Evolutionary conservation across 2,888 invertebrate species (phyloP).

Genomic region (Nesidiocoris tenuis): DNA sequence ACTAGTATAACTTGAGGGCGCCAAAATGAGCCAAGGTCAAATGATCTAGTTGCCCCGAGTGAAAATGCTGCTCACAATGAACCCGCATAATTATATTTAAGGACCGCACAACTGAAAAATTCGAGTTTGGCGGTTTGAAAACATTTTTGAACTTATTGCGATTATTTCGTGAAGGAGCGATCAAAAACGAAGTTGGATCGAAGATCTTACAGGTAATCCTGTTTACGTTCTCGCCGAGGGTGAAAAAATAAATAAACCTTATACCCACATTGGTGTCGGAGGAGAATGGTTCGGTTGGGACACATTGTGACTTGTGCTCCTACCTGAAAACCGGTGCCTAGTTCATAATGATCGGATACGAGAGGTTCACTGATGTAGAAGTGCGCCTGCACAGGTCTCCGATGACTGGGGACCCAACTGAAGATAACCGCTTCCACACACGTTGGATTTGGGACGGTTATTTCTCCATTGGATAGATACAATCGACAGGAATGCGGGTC

Average conservation of each 20-base stretch:
- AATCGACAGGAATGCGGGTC: background rate
- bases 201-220: too few species aligned
- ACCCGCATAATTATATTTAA: too few species aligned
- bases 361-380: constrained; percentile 24
- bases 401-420: background rate
- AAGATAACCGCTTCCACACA: background rate
- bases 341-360: constrained; percentile 36
- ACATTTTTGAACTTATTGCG: too few species aligned
- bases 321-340: constrained; percentile 41
- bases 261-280: constrained; percentile 26
- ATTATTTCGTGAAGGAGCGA: too few species aligned
- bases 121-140: too few species aligned
- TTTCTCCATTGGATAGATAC: background rate
- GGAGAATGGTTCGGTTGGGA: constrained; percentile 43
- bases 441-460: background rate
- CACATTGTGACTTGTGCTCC: constrained; percentile 43
- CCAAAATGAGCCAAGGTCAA: too few species aligned
- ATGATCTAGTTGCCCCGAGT: too few species aligned
- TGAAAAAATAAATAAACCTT: constrained; percentile 11
- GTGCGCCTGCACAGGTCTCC: constrained; percentile 3
- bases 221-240: background rate
- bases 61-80: too few species aligned
- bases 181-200: too few species aligned
- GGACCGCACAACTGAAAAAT: too few species aligned
- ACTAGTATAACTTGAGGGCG: too few species aligned